Evolutionary conservation across 2,797 vertebrate genomes (phyloP), one percentile per base, ranked within the genome.

Genomic region (Monodelphis domestica): DNA sequence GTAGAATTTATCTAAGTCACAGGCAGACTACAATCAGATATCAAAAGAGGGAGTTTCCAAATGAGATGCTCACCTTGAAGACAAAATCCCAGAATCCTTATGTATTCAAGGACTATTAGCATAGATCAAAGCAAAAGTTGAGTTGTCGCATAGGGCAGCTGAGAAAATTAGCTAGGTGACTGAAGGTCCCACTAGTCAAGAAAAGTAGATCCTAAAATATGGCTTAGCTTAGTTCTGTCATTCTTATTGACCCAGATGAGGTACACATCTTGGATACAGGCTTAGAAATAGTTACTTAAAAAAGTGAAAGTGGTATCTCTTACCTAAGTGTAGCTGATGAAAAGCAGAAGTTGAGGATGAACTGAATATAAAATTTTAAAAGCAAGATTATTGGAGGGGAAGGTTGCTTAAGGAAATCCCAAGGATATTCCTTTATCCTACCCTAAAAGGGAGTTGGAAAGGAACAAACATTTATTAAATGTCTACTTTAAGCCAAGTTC

Each of bases 111-210:
- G 21, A 24, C 5, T 78, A 78, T 78, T 24, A 78, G n/a, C n/a
- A 45, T 45, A 17, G n/a, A 24, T 7, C 33, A 78, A 78, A 78
- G n/a, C 63, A 38, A 78, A 38, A 78, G 21, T 1, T 78, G 17
- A 24, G 17, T 78, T 21, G 6, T 24, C 9, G n/a, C 5, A 97
- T 54, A 51, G 12, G 90, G 87, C 87, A 92, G n/a, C 33, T 90
- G 53, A 89, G 26, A n/a, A 96, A 97, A 91, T 7, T 33, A 93
- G 90, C 90, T 88, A 94, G 88, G 92, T 94, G 54, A 0, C 88
- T 96, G 88, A 53, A 51, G 30, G 52, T 21, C 91, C 93, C 50
- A 9, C 9, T 38, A 0, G 50, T 52, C 88, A 93, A n/a, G 53
- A 28, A 45, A 0, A 0, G 45, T 90, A 93, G 12, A 52, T 52